Percentiles rank a stretch among this genome's conserved stretches.
Evolutionary conservation across 2,113 vertebrate genomes (phyloP).

Genomic region (Proteles cristata): DNA sequence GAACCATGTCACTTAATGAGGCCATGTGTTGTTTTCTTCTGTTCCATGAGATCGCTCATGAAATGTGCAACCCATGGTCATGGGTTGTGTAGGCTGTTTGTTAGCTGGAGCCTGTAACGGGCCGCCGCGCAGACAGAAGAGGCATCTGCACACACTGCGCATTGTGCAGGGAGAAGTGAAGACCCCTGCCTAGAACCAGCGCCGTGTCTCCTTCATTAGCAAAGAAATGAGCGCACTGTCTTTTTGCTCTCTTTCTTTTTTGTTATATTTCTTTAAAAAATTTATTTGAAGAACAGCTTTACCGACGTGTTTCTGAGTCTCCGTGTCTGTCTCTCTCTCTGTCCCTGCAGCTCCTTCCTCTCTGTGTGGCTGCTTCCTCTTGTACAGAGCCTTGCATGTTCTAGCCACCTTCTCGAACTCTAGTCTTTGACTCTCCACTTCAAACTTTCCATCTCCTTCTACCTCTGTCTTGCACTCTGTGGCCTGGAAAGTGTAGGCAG

Average conservation of each 20-base stretch:
- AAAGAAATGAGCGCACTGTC: neutral
- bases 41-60: neutral
- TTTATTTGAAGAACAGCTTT: neutral
- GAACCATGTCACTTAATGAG: neutral
- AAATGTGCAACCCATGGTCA: neutral
- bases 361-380: neutral
- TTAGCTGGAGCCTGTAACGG: neutral
- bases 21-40: neutral
- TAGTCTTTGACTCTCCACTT: neutral
- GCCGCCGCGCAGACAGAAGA: neutral
- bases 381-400: neutral
- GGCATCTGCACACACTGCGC: neutral
- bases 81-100: neutral
- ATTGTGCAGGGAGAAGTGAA: neutral
- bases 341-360: neutral
- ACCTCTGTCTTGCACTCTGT: fast-evolving
- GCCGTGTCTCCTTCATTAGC: neutral
- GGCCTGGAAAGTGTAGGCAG: neutral
- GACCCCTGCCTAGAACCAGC: neutral
- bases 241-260: neutral
- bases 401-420: neutral
- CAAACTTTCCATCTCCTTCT: fast-evolving
- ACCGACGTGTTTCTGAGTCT: neutral
- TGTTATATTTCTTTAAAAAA: neutral
- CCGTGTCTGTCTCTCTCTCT: neutral